Base-by-base conservation (phyloP, 2,113 vertebrate genomes). In the Scolopax mira region DNA sequence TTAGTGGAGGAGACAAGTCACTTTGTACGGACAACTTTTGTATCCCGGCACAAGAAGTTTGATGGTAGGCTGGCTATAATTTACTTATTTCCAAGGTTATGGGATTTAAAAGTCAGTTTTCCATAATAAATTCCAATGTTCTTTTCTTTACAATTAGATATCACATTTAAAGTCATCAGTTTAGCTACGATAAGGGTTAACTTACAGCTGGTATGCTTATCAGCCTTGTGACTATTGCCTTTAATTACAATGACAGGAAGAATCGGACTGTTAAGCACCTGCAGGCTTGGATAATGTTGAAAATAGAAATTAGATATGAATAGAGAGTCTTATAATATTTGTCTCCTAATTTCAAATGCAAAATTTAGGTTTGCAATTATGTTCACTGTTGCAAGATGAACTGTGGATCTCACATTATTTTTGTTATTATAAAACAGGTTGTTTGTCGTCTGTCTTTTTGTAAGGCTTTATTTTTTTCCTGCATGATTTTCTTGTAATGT, bases 41-140 rank as follows among this genome's bases (percentile, higher is more conserved):
- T 99, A 88, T 99, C 98, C 71, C 97, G 98, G 79, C 99, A 99
- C 96, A 98, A 99, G 98, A 99, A 98, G 95, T 99, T 99, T 97
- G 99, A 99, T 1, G 99, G 99, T 99, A 98, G 96, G 99, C 94
- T 60, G 61, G 27, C 12, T 10, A 2, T 55, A 25, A 62, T 78
- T 85, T 78, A 60, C n/a, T 90, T 96, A 27, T 88, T 95, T 85
- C 79, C 88, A 87, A 75, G 79, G 65, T 84, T 94, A 44, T 48
- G 31, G 13, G 30, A 83, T 93, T 79, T 74, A 85, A 84, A 78
- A 84, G 31, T 28, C 27, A 35, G 35, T 62, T 73, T 72, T 77
- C 41, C 60, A n/a, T 64, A 79, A 74, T 70, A 30, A 87, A 84
- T 88, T 51, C 57, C 61, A 77, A 7, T 75, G 66, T 55, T 91